Evolutionary conservation across 2,888 invertebrate species (phyloP).

Genomic region (Cheilosia grossa): DNA sequence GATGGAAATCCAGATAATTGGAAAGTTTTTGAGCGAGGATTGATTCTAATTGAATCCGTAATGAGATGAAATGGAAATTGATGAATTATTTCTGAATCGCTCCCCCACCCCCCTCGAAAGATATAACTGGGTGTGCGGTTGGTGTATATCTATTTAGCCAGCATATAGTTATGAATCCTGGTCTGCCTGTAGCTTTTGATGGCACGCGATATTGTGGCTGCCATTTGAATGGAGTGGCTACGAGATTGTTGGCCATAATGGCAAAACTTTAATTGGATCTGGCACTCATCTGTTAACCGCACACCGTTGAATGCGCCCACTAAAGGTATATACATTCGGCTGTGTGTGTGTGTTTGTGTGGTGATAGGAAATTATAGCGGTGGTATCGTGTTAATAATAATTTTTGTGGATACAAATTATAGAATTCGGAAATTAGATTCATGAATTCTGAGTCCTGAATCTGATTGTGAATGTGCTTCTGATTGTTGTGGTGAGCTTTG

Average conservation of each 20-base stretch:
- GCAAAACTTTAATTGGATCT: constrained; percentile 67
- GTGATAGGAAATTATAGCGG: constrained; percentile 22
- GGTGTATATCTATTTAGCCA: not conserved
- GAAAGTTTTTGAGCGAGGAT: constrained; percentile 69
- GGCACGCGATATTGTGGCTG: constrained; percentile 15
- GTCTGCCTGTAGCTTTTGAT: constrained; percentile 35
- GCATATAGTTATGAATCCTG: constrained; percentile 33
- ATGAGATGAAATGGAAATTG: constrained; percentile 73
- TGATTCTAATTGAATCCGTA: constrained; percentile 73
- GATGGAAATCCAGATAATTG: constrained; percentile 64
- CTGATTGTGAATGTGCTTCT: too few relatives aligned
- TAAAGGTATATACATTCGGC: not conserved
- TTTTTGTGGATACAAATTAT: constrained; percentile 49
- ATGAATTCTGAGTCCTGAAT: constrained; percentile 15
- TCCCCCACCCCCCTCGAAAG: too few relatives aligned
- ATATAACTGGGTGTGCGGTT: not conserved
- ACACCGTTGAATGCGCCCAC: constrained; percentile 28
- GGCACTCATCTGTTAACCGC: constrained; percentile 58
- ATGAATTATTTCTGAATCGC: constrained; percentile 66
- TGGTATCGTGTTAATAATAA: constrained; percentile 52
- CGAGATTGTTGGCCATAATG: constrained; percentile 30
- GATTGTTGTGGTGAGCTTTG: constrained; percentile 31
- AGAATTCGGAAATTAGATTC: constrained; percentile 50
- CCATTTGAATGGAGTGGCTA: constrained; percentile 5
- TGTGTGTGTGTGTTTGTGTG: not conserved